Evolutionary conservation across 2,797 vertebrate genomes (phyloP).

Genomic region (Enteromius thamalakanensis): DNA sequence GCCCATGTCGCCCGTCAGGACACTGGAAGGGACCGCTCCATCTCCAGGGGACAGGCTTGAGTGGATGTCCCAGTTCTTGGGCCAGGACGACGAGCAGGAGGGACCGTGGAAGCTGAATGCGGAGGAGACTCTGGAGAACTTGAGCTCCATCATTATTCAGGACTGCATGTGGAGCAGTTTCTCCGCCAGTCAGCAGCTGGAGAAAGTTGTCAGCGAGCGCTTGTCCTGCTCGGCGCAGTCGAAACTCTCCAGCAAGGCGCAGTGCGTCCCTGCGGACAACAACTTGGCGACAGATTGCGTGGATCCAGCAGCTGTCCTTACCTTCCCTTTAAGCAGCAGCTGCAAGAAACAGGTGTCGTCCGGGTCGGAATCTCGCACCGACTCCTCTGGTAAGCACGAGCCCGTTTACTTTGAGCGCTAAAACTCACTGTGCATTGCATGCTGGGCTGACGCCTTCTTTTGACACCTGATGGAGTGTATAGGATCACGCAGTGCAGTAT

Average conservation of each 20-base stretch:
- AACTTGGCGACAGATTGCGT: slow-evolving; percentile 79
- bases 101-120: slow-evolving; percentile 77
- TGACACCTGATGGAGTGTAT: neutral
- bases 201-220: slow-evolving; percentile 85
- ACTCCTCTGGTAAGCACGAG: slow-evolving; percentile 93
- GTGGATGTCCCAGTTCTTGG: slow-evolving; percentile 80
- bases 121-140: slow-evolving; percentile 82
- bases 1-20: slow-evolving; percentile 85
- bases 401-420: slow-evolving; percentile 45
- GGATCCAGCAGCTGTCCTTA: slow-evolving; percentile 89
- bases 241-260: slow-evolving; percentile 67
- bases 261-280: slow-evolving; percentile 64
- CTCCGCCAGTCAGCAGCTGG: slow-evolving; percentile 88
- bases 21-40: slow-evolving; percentile 74
- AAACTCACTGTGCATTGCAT: neutral
- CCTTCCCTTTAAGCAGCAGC: slow-evolving; percentile 79
- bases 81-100: slow-evolving; percentile 85
- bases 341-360: slow-evolving; percentile 88
- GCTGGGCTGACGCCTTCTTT: neutral
- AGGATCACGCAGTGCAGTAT: neutral
- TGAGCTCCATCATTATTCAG: slow-evolving; percentile 90
- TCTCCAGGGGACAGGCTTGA: slow-evolving; percentile 81
- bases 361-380: slow-evolving; percentile 94
- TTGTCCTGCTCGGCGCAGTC: slow-evolving; percentile 68
- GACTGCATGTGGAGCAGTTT: slow-evolving; percentile 99